Evolutionary conservation across 2,888 invertebrate species (phyloP).

Genomic region (Cyaniris semiargus): DNA sequence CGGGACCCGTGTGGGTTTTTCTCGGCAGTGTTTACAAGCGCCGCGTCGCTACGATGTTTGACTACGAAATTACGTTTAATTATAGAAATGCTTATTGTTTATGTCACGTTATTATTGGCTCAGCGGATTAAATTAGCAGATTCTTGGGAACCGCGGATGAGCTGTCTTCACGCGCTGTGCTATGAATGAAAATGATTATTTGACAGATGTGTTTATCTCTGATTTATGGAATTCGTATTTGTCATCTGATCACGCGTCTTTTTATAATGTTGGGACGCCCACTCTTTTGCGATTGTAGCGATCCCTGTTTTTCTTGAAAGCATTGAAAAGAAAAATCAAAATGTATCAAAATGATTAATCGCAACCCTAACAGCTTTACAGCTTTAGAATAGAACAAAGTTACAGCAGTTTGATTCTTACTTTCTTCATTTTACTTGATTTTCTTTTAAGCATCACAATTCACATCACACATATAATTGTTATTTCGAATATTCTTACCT

Average conservation of each 20-base stretch:
- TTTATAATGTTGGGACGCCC: neutral
- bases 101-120: slow-evolving; percentile 11
- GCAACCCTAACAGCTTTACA: neutral
- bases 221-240: neutral
- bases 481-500: neutral
- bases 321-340: too few relatives aligned
- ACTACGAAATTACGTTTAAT: slow-evolving; percentile 34
- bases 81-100: slow-evolving; percentile 6
- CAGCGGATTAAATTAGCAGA: neutral
- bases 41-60: slow-evolving; percentile 32
- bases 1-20: slow-evolving; percentile 55
- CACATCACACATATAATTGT: too few relatives aligned
- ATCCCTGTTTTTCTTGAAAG: too few relatives aligned
- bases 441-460: neutral
- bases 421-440: too few relatives aligned
- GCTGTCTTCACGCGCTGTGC: neutral
- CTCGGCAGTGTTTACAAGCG: slow-evolving; percentile 48
- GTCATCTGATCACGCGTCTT: neutral
- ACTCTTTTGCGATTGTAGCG: neutral
- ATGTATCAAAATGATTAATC: too few relatives aligned
- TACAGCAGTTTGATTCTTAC: too few relatives aligned
- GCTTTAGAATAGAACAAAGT: too few relatives aligned
- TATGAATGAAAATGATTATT: neutral
- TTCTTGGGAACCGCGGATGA: slow-evolving; percentile 20
- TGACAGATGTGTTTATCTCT: neutral